These are phyloP conservation scores for Podiceps cristatus DNA, from an alignment of 2,113 vertebrate genomes.

Conservation along the genomic window DNA sequence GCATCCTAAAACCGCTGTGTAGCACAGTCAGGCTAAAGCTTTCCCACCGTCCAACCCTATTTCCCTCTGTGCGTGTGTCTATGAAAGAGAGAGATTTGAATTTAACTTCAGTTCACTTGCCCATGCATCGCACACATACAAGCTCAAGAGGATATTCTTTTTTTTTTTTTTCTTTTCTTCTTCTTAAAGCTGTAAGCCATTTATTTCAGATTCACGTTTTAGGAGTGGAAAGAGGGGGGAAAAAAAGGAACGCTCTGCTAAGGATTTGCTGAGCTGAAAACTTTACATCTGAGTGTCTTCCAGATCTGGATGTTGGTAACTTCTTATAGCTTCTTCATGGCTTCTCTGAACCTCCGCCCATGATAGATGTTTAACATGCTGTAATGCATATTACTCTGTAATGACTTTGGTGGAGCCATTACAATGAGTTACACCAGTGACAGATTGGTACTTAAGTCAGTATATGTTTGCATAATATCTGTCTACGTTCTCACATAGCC, in stretches of 20 bases:
- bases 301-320: not conserved
- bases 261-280: not conserved
- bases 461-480: slow-evolving; percentile 61
- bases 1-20: not conserved
- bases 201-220: not conserved
- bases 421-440: slow-evolving; percentile 45
- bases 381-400: slow-evolving; percentile 22
- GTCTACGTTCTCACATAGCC: not conserved
- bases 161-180: too few species aligned
- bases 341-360: not conserved
- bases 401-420: slow-evolving; percentile 57
- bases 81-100: not conserved
- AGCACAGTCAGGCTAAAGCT: not conserved
- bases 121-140: not conserved
- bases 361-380: slow-evolving; percentile 28
- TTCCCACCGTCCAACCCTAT: not conserved
- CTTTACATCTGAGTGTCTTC: not conserved
- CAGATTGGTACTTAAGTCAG: slow-evolving; percentile 56
- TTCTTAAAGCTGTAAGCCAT: not conserved
- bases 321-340: not conserved
- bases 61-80: not conserved
- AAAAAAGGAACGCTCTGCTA: not conserved
- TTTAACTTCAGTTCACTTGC: not conserved
- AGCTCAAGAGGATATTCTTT: not conserved
- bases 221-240: not conserved